A percentile compares a stretch with the other conserved stretches of the same genome.
Conservation (phyloP, 2,888 invertebrate species). For the Habrosyne pyritoides region DNA sequence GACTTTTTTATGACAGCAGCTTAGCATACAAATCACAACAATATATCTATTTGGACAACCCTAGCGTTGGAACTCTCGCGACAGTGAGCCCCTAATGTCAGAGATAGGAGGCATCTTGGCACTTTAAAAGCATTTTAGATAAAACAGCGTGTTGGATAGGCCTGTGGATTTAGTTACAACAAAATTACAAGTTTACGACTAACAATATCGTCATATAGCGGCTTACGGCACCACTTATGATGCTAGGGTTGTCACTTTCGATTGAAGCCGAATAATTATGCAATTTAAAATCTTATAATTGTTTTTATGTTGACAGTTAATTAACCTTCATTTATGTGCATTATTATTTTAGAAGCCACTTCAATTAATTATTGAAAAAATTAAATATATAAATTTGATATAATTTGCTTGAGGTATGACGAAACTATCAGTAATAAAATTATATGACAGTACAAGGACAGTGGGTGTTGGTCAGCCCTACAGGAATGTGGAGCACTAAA, state of each 20-base stretch:
- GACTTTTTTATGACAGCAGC: constrained; percentile 68
- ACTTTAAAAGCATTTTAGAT: constrained; percentile 76
- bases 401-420: not conserved
- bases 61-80: constrained; percentile 26
- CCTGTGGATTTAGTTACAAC: constrained; percentile 70
- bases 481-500: constrained; percentile 53
- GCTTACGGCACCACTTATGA: constrained; percentile 56
- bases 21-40: constrained; percentile 67
- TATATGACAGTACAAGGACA: not conserved
- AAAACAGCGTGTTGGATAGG: constrained; percentile 62
- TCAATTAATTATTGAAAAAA: not conserved
- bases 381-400: not conserved
- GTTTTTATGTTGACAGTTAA: too few relatives aligned
- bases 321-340: not conserved
- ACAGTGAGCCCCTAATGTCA: constrained; percentile 39
- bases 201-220: constrained; percentile 63
- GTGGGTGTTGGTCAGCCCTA: constrained; percentile 35
- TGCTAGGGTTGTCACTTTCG: constrained; percentile 34
- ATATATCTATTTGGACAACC: constrained; percentile 63
- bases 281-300: too few relatives aligned
- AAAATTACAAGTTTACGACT: constrained; percentile 76
- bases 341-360: not conserved
- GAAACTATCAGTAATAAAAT: not conserved
- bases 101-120: constrained; percentile 58
- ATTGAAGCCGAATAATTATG: not conserved